Conservation (phyloP, 2,797 vertebrate species). For the Diplodus sargus region DNA sequence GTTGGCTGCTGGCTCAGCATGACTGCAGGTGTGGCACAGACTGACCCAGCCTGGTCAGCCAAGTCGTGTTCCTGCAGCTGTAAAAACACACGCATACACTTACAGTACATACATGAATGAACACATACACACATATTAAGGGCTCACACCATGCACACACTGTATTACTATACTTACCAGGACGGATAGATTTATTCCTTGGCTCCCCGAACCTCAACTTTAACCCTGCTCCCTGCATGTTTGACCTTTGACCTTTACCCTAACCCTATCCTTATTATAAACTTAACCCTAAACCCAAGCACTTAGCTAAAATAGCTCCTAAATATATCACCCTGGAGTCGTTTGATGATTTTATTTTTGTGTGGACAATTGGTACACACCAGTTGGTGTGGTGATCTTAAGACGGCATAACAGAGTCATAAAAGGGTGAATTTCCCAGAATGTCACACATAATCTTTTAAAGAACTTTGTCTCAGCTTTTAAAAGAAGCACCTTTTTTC, state of each 20-base stretch:
- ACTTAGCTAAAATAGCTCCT: constrained; percentile 26
- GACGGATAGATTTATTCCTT: constrained; percentile 22
- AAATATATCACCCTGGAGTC: constrained; percentile 14
- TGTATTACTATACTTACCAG: constrained; percentile 8
- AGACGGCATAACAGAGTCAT: too few species aligned
- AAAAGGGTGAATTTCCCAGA: neutral
- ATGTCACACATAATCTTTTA: neutral
- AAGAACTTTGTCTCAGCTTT: neutral
- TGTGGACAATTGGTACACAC: neutral
- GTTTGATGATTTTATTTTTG: constrained; percentile 11
- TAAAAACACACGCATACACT: constrained; percentile 70
- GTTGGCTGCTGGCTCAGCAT: constrained; percentile 80
- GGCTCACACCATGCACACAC: neutral
- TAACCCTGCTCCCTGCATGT: constrained; percentile 31
- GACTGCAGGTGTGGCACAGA: constrained; percentile 81
- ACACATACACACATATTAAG: constrained; percentile 11
- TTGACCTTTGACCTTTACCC: constrained; percentile 56
- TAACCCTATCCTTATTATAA: constrained; percentile 55
- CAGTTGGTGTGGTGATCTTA: too few species aligned
- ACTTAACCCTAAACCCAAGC: constrained; percentile 36
- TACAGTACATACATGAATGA: constrained; percentile 27
- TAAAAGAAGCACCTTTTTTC: neutral
- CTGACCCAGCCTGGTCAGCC: constrained; percentile 69
- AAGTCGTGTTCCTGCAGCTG: constrained; percentile 78
- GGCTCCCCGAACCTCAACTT: constrained; percentile 19